Evolutionary conservation across 2,797 vertebrate genomes (phyloP).

Genomic region (Hypotaenidia okinawae): DNA sequence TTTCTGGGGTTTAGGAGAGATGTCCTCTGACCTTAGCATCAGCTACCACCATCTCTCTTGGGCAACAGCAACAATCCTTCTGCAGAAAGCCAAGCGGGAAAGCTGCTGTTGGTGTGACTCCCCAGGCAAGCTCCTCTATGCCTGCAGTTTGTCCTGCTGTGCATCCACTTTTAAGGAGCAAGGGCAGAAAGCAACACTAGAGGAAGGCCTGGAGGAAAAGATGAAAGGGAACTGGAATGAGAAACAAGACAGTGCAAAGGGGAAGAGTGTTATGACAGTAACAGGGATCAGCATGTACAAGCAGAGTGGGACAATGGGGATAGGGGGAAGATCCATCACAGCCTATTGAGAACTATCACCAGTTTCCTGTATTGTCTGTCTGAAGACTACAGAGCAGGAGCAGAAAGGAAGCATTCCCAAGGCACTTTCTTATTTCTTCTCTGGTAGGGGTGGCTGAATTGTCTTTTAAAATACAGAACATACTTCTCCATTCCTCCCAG

Average conservation of each 20-base stretch:
- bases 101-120: not conserved
- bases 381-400: not conserved
- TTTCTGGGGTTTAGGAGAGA: not conserved
- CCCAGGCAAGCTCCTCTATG: not conserved
- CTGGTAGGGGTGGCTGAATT: not conserved
- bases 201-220: not conserved
- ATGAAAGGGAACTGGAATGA: not conserved
- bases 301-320: not conserved
- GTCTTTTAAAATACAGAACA: not conserved
- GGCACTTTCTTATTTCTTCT: not conserved
- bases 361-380: not conserved
- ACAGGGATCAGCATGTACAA: not conserved
- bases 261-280: accelerated
- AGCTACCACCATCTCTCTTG: not conserved
- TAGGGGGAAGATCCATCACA: not conserved
- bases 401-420: not conserved
- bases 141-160: not conserved
- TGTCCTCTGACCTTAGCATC: not conserved
- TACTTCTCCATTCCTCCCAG: not conserved
- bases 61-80: not conserved
- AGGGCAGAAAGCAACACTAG: not conserved
- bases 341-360: not conserved
- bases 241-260: not conserved
- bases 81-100: not conserved
- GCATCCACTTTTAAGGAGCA: not conserved